Evolutionary conservation across 2,888 invertebrate species (phyloP).

Genomic region (Agapostemon virescens): DNA sequence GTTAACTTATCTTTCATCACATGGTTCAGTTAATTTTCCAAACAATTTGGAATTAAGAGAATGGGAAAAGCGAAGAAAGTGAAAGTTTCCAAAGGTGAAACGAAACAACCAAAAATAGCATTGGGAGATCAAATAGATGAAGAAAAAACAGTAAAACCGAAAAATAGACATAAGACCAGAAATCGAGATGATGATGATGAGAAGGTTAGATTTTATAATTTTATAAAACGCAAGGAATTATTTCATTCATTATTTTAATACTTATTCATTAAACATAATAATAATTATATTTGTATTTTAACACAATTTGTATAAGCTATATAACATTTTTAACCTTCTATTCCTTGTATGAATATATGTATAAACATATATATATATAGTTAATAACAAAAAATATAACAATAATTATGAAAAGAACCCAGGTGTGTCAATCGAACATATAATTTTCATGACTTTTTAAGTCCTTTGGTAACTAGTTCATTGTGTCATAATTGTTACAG

Average conservation of each 20-base stretch:
- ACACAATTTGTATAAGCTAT: background rate
- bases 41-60: constrained; percentile 27
- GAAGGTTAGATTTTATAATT: constrained; percentile 82
- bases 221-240: background rate
- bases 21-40: background rate
- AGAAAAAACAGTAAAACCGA: constrained; percentile 84
- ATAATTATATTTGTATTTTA: background rate
- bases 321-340: background rate
- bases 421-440: too few relatives aligned
- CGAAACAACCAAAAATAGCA: constrained; percentile 81
- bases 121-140: constrained; percentile 89
- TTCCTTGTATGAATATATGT: too few relatives aligned
- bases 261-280: background rate
- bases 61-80: constrained; percentile 91
- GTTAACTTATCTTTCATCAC: background rate
- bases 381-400: too few relatives aligned
- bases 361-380: too few relatives aligned
- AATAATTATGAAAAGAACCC: too few relatives aligned
- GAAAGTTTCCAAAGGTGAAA: constrained; percentile 83
- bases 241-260: background rate
- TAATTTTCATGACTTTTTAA: too few relatives aligned
- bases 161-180: constrained; percentile 86
- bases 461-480: too few relatives aligned
- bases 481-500: too few relatives aligned
- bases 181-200: constrained; percentile 87